Base-by-base conservation (phyloP, 2,797 vertebrate genomes). In the Sebastes vulpes region DNA sequence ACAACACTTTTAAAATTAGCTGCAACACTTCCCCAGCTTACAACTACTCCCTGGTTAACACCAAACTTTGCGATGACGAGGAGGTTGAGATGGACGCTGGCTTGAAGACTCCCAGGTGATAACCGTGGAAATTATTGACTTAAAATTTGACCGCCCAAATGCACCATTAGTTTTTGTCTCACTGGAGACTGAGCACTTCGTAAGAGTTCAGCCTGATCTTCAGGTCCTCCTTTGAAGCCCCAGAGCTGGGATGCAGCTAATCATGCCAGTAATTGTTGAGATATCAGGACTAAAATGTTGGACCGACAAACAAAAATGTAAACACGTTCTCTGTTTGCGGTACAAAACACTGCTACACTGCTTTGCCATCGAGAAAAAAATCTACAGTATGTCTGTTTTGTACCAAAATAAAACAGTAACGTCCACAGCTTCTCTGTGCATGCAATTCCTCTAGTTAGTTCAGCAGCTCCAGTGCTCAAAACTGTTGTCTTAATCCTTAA, bases 401-500 rank as follows among this genome's bases (percentile, higher is more conserved):
- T 65, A n/a, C 29, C 48, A 23, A 58, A 56, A 35, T 53, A 14
- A 54, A 66, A 20, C n/a, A 56, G n/a, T 6, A 8, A 59, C 50
- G 20, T 11, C 14, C 52, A 63, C 28, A 50, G 20, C 32, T 29
- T 50, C 20, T 63, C 16, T 58, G 4, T 28, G 7, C 53, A 29
- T 1, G 9, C 16, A 53, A 35, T 82, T 76, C 58, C 53, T 80
- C 46, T 2, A 10, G 46, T 60, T 53, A 79, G 54, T 46, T 56
- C 53, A n/a, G n/a, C 35, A 65, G 61, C 61, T 57, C 23, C 46
- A 9, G 52, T 38, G 66, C 28, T 79, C 59, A 56, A 61, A 81
- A 28, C 32, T 66, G 46, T 81, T 77, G 69, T 77, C 75, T 77
- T 89, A 79, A 83, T 82, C 74, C 79, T 77, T 75, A 76, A 89